Evolutionary conservation across 2,888 invertebrate genomes (phyloP), one percentile per base, ranked within the genome.

Genomic region (Ferdinandea cuprea): DNA sequence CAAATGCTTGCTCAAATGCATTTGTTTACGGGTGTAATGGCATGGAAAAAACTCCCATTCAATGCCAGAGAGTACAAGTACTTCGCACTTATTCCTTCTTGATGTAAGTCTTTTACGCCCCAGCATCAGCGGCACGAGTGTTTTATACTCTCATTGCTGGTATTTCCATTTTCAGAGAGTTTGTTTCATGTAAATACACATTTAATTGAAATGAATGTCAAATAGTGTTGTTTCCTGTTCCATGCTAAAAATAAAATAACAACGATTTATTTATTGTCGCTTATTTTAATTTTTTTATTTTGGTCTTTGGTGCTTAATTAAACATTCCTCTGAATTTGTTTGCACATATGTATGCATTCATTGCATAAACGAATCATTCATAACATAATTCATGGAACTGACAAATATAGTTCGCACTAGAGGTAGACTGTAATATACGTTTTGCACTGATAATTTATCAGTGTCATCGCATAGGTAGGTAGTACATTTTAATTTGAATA

Each of bases 21-120:
- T 73, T 79, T 73, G 79, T 73, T 68, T 68, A 73, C 73, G 59
- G 59, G 73, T 79, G 59, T 73, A 79, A 79, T 79, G 79, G 79
- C 79, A 79, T 73, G 79, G 79, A 44, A 79, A 73, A 79, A 73
- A 68, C 46, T 73, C 54, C 66, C 73, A 79, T 73, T 79, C 73
- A 79, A 59, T 79, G 73, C 61, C 66, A 79, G 30, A 73, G 66
- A 79, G 63, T 79, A 68, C 59, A 79, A 79, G 73, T 52, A 79
- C 73, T 79, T 73, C 79, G 59, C 79, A 79, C 79, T 79, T 73
- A 54, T 37, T 79, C 54, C 54, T 73, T 68, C 54, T 73, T 68
- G 79, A 79, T 68, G 58, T 48, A 66, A 66, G 40, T 66, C 42
- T 30, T 66, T 40, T 40, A 65, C n/a, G n/a, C n/a, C 17, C 40